Evolutionary conservation across 2,888 invertebrate genomes (phyloP).

Genomic region (Apamea crenata): DNA sequence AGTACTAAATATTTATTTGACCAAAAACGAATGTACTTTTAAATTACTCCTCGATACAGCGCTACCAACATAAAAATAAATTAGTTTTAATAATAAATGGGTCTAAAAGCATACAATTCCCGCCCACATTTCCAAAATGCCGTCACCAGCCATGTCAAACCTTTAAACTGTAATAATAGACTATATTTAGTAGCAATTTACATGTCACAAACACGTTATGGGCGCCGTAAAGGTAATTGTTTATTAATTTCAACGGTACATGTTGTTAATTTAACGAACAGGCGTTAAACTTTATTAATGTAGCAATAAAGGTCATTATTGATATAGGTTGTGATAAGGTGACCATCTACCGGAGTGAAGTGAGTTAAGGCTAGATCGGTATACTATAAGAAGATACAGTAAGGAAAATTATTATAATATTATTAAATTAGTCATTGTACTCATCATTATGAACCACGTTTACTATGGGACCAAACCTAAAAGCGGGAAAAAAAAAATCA

Average conservation of each 20-base stretch:
- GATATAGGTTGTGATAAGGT: background rate
- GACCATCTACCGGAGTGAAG: background rate
- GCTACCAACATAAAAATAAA: slow-evolving; percentile 8
- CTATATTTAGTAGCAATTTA: slow-evolving; percentile 46
- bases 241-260: slow-evolving; percentile 52
- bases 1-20: background rate
- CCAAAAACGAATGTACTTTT: slow-evolving; percentile 1
- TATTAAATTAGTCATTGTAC: too few species aligned
- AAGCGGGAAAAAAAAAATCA: too few species aligned
- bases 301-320: slow-evolving; percentile 22
- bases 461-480: too few species aligned
- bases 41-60: slow-evolving; percentile 3
- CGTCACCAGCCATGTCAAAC: slow-evolving; percentile 8
- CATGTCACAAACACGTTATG: slow-evolving; percentile 48
- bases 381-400: background rate
- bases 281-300: slow-evolving; percentile 41
- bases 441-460: too few species aligned
- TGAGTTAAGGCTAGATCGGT: background rate
- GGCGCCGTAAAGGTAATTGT: slow-evolving; percentile 53
- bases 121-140: slow-evolving; percentile 49
- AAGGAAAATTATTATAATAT: background rate
- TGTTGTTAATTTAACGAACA: slow-evolving; percentile 37
- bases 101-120: slow-evolving; percentile 30
- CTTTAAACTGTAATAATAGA: slow-evolving; percentile 39
- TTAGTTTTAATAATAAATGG: background rate